Base-by-base conservation (phyloP, 2,113 vertebrate species). In the Melanostigma gelatinosum region DNA sequence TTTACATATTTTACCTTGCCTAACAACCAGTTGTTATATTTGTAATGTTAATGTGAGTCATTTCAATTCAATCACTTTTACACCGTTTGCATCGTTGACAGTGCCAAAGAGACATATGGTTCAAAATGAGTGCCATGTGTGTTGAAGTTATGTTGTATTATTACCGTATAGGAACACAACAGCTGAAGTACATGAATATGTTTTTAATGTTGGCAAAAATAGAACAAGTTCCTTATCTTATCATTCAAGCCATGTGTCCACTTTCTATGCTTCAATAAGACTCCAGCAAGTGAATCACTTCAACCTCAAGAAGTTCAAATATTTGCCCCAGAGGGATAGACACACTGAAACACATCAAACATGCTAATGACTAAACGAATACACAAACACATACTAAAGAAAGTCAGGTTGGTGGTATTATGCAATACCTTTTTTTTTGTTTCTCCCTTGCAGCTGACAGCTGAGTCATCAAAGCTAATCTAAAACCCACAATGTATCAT, bases 41-140 rank as follows among this genome's bases (percentile, higher is more conserved):
- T 86, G 84, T 90, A 87, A 89, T 90, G 90, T 93, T 92, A 93
- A 92, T 93, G 85, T 75, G 85, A 91, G 88, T 90, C 84, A 76
- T 84, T 91, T 91, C 74, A 86, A 88, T 91, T 90, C 82, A 87
- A 90, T 90, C 84, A 91, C 78, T 83, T 86, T 50, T 64, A 85
- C 87, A 82, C 80, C 83, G n/a, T n/a, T 74, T 75, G 75, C 74
- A 82, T 65, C 73, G 73, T 18, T 91, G 88, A 88, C 84, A 75
- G 75, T 87, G 88, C 82, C 87, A 90, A 86, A 87, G 73, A 89
- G 67, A 71, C 83, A 50, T 67, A 79, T 46, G 54, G 80, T 83
- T 89, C 77, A 86, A 72, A 91, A 84, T 80, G 46, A 87, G 64
- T 9, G 64, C 36, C 50, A 52, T 22, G 32, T 34, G 52, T 77